These are phyloP conservation scores for Dioctria rufipes DNA, from an alignment of 2,888 invertebrate species.

Conservation along the genomic window DNA sequence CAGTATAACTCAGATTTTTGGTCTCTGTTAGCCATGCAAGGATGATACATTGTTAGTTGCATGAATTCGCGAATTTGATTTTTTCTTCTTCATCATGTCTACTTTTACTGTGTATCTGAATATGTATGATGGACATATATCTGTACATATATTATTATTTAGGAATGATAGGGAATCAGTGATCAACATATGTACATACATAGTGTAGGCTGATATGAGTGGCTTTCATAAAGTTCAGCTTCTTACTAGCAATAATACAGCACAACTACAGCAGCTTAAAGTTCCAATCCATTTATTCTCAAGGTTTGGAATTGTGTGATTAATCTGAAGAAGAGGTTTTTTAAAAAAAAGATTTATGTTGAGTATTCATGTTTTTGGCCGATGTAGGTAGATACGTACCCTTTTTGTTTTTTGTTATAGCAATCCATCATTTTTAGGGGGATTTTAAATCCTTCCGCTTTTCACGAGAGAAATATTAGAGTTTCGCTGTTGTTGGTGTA, in stretches of 20 bases:
- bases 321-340: constrained; percentile 28
- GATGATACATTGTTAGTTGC: constrained; percentile 32
- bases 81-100: neutral
- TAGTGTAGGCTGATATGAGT: neutral
- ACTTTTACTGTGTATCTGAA: neutral
- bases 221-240: constrained; percentile 31
- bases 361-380: neutral
- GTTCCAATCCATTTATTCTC: constrained; percentile 42
- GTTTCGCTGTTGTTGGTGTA: no score
- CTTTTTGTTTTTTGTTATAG: neutral
- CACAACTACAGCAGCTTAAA: constrained; percentile 17
- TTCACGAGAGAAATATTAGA: neutral
- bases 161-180: neutral
- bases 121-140: no score
- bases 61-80: constrained; percentile 34
- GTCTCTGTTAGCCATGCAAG: constrained; percentile 31
- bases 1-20: constrained; percentile 33
- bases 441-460: neutral
- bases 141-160: neutral
- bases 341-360: neutral
- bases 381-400: neutral
- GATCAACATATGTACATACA: neutral
- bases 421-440: neutral
- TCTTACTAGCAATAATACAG: constrained; percentile 19
- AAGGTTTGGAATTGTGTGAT: constrained; percentile 28